Conservation (phyloP, 2,888 invertebrate species). For the Neoaliturus tenellus region DNA sequence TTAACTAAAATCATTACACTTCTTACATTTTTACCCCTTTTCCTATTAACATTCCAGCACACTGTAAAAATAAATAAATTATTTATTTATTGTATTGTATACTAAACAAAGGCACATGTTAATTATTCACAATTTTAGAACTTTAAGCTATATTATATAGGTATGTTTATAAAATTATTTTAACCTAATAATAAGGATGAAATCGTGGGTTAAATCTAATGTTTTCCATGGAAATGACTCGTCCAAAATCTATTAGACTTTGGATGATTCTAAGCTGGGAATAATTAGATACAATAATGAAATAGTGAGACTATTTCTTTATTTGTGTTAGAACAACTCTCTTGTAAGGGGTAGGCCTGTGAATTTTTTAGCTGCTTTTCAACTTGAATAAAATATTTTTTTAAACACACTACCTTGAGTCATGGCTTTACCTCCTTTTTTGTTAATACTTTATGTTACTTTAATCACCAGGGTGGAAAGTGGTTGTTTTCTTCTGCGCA, state of each 20-base stretch:
- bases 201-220: slow-evolving; percentile 27
- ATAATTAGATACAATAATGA: slow-evolving; percentile 22
- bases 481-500: no score
- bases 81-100: not conserved
- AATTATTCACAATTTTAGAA: not conserved
- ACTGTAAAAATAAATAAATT: not conserved
- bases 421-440: not conserved
- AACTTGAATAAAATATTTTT: not conserved
- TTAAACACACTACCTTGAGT: not conserved
- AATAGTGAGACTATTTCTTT: no score
- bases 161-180: not conserved
- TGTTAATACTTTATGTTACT: no score
- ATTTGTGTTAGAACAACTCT: no score
- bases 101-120: not conserved
- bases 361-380: not conserved
- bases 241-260: slow-evolving; percentile 13
- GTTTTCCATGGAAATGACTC: not conserved
- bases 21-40: no score
- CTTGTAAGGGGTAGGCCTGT: no score
- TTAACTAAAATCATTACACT: no score
- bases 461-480: no score
- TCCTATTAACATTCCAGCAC: no score
- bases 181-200: not conserved
- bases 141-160: not conserved
- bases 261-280: not conserved